phyloP scores from a whole-genome alignment of 2,797 vertebrate species.

The Anniella stebbinsi region DNA sequence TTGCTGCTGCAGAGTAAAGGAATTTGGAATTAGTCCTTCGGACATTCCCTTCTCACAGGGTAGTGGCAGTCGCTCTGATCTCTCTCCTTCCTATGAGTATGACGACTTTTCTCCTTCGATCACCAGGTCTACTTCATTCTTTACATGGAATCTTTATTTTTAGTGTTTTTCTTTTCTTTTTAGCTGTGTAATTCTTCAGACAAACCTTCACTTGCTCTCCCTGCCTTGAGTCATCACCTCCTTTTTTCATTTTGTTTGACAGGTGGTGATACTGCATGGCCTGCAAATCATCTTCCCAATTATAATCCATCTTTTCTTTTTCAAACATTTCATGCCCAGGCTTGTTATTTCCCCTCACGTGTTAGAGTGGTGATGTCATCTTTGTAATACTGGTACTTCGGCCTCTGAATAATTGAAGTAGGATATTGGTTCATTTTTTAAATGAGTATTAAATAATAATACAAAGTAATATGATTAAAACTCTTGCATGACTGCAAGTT shows the following conservation, averaged over 20 bases:
- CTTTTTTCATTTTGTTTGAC: slow-evolving; percentile 76
- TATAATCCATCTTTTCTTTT: slow-evolving; percentile 69
- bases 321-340: slow-evolving; percentile 64
- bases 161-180: slow-evolving; percentile 58
- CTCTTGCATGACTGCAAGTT: slow-evolving; percentile 15
- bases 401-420: slow-evolving; percentile 29
- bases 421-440: background rate
- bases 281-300: slow-evolving; percentile 69
- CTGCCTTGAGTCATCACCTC: slow-evolving; percentile 68
- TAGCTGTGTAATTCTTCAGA: slow-evolving; percentile 59
- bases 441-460: slow-evolving; percentile 11
- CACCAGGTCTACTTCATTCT: slow-evolving; percentile 88
- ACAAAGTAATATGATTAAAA: background rate
- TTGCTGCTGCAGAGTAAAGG: slow-evolving; percentile 93
- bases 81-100: slow-evolving; percentile 95
- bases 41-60: slow-evolving; percentile 97
- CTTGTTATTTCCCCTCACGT: slow-evolving; percentile 66
- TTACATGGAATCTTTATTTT: slow-evolving; percentile 74
- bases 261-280: slow-evolving; percentile 81
- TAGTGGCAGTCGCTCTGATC: slow-evolving; percentile 90
- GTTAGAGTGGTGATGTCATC: slow-evolving; percentile 76
- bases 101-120: slow-evolving; percentile 90
- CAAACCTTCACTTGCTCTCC: slow-evolving; percentile 69
- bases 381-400: slow-evolving; percentile 51
- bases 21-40: slow-evolving; percentile 98